Evolutionary conservation across 2,113 vertebrate species (phyloP).

Genomic region (Menidia beryllina): DNA sequence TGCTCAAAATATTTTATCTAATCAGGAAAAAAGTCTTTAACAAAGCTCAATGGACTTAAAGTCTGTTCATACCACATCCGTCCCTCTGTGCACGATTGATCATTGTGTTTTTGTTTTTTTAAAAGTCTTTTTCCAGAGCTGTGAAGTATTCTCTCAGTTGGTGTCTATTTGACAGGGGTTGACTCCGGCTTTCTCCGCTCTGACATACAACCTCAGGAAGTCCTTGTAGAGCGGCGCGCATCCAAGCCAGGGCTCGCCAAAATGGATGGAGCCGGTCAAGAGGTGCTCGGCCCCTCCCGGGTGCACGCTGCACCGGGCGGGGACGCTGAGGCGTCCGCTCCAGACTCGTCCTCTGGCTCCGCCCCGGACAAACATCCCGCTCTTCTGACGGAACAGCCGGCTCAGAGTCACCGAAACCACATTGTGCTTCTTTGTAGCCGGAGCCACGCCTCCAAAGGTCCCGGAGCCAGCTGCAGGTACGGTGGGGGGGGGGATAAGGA

Average conservation of each 20-base stretch:
- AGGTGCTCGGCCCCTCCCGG: conserved; percentile 88
- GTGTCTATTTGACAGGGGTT: conserved; percentile 90
- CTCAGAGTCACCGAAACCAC: conserved; percentile 79
- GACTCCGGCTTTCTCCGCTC: conserved; percentile 83
- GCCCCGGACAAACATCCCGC: conserved; percentile 82
- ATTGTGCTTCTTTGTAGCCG: conserved; percentile 55
- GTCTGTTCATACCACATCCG: background rate
- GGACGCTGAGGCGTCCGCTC: conserved; percentile 85
- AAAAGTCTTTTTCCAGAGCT: background rate
- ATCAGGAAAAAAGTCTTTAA: conserved; percentile 5
- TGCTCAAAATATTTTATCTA: background rate
- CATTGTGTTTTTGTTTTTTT: background rate
- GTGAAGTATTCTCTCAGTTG: conserved; percentile 70
- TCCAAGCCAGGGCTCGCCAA: conserved; percentile 91
- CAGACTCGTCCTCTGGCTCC: conserved; percentile 80
- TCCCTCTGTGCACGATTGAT: background rate
- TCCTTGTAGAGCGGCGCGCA: conserved; percentile 91
- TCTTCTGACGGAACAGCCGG: conserved; percentile 92
- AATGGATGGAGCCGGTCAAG: conserved; percentile 91
- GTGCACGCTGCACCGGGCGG: conserved; percentile 82
- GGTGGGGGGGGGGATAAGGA: background rate
- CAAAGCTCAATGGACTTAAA: background rate
- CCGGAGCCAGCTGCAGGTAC: conserved; percentile 85
- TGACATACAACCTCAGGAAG: conserved; percentile 88
- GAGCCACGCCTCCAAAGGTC: conserved; percentile 79